Evolutionary conservation across 1,140 invertebrate species (phyloP), one percentile per base, ranked within the genome.

Genomic region (Diploscapter pachys): DNA sequence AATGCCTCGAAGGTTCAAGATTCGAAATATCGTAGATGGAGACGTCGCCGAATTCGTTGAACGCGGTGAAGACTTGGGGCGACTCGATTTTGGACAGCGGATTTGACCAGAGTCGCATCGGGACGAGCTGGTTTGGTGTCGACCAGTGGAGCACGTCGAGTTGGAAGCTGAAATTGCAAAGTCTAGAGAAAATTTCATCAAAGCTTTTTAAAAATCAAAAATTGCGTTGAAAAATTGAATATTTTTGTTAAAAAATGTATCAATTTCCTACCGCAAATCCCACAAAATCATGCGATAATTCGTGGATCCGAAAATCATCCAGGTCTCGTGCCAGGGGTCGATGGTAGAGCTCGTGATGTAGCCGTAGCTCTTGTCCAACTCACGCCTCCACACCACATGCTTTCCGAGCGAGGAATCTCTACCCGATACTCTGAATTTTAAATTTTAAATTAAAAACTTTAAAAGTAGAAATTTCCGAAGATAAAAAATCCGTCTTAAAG

Each of bases 271-370:
- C 66, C 66, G 53, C 48, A 68, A 54, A 48, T 68, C 66, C 66
- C 66, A 68, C 11, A 68, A 48, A 68, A 68, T 6, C 52, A 68
- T 6, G 52, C 48, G 48, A 54, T 48, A 5, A 48, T 68, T 68
- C 6, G 66, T 74, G 49, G 62, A 59, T 50, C 61, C 64, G 31
- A 74, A 52, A 0, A 74, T 67, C 73, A 74, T 74, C 73, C 73
- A 74, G 48, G 51, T 69, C 51, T 64, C 50, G 62, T 67, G 63
- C 73, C 73, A 74, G 4, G 73, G 73, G 70, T 74, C 73, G 5
- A 74, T 69, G 11, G 63, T 51, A 3, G 66, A 74, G 5, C 57
- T 50, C 31, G 73, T 57, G 54, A 74, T 54, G 8, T 69, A 51
- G 31, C 73, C 73, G 51, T 74, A 67, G 8, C 50, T 62, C 48